Conservation (phyloP, 1,140 invertebrate genomes). For the Dreissena polymorpha region DNA sequence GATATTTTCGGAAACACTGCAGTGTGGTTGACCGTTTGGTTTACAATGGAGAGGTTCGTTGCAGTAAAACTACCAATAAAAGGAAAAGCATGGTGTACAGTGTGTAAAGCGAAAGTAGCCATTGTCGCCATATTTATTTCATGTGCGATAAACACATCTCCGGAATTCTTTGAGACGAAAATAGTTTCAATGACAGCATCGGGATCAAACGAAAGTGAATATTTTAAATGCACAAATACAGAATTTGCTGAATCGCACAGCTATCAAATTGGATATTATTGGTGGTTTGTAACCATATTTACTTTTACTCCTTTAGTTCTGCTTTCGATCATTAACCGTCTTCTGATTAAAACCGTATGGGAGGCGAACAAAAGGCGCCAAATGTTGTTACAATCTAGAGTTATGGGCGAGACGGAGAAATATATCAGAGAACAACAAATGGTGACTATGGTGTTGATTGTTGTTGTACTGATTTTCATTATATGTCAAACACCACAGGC, state of each 20-base stretch:
- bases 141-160: constrained; percentile 66
- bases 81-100: constrained; percentile 86
- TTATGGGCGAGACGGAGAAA: constrained; percentile 56
- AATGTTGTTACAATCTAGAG: constrained; percentile 80
- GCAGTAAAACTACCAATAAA: constrained; percentile 89
- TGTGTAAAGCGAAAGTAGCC: constrained; percentile 75
- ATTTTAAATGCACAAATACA: constrained; percentile 65
- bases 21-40: constrained; percentile 89
- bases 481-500: constrained; percentile 87
- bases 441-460: constrained; percentile 88
- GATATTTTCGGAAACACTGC: constrained; percentile 86
- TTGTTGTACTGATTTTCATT: constrained; percentile 88
- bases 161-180: constrained; percentile 70
- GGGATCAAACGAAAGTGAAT: not conserved
- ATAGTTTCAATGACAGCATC: constrained; percentile 44
- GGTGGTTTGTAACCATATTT: constrained; percentile 85
- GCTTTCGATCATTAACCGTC: constrained; percentile 86
- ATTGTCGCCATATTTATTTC: constrained; percentile 57
- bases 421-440: constrained; percentile 75
- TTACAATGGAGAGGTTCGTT: constrained; percentile 89
- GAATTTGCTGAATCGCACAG: constrained; percentile 79
- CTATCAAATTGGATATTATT: constrained; percentile 85
- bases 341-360: constrained; percentile 86
- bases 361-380: constrained; percentile 81
- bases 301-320: constrained; percentile 85